Evolutionary conservation across 2,888 invertebrate genomes (phyloP).

Genomic region (Eupithecia exiguata): DNA sequence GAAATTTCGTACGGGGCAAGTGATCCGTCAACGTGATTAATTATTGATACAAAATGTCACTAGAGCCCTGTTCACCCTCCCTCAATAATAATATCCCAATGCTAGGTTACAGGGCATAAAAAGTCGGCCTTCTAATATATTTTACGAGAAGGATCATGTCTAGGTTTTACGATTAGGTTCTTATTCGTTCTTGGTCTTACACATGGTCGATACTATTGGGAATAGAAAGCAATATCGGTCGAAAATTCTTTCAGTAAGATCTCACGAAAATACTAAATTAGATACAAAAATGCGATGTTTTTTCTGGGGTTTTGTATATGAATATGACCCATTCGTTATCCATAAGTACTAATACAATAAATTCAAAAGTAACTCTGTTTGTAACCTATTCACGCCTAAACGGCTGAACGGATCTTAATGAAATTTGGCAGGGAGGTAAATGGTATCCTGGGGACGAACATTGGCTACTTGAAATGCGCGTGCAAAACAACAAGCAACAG

Average conservation of each 20-base stretch:
- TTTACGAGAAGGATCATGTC: conserved; percentile 32
- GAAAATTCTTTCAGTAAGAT: background rate
- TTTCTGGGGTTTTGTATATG: background rate
- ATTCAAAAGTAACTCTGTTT: too few species aligned
- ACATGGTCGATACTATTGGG: conserved; percentile 23
- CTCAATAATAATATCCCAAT: conserved; percentile 23
- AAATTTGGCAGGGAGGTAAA: too few species aligned
- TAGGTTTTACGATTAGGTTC: conserved; percentile 26
- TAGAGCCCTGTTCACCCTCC: conserved; percentile 22
- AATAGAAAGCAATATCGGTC: conserved; percentile 11
- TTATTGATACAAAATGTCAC: conserved; percentile 61
- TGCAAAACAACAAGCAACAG: too few species aligned
- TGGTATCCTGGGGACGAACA: too few species aligned
- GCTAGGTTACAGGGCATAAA: conserved; percentile 19
- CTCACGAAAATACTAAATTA: background rate
- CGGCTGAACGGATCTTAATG: too few species aligned
- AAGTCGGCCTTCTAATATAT: conserved; percentile 23
- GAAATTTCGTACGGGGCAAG: conserved; percentile 47
- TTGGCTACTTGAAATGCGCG: too few species aligned
- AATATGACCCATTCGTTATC: background rate
- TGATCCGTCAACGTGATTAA: conserved; percentile 61
- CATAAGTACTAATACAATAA: too few species aligned
- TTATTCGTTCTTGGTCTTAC: background rate
- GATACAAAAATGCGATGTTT: background rate
- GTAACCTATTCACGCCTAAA: too few species aligned